Base-by-base conservation (phyloP, 2,888 invertebrate genomes). In the Torymus texanus region DNA sequence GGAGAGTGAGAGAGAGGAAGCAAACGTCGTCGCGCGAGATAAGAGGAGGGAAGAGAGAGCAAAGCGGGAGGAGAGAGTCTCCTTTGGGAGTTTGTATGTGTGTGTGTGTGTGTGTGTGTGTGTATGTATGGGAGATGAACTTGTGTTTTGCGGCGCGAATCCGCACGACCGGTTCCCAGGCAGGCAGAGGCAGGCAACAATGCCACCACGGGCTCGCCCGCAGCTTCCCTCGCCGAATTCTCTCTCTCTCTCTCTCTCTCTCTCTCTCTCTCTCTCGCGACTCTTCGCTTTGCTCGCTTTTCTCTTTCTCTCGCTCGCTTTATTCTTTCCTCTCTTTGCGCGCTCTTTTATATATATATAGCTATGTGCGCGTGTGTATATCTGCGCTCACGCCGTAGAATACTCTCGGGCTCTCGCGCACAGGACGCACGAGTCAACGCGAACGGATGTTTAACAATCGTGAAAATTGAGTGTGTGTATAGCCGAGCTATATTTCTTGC, bases 141-240 rank as follows among this genome's bases (percentile, higher is more conserved):
- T 81, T 72, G 80, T 76, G 66, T 78, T 82, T 79, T 63, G 63
- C 65, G 51, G 21, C 78, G 70, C 79, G 75, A 75, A 76, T 78
- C 66, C 83, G 41, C 41, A 41, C 41, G 83, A 85, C 85, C 82
- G 82, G 80, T 86, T 85, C 85, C 75, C 81, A 80, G 82, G 84
- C 41, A 41, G 41, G 8, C 41, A 41, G 41, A 41, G 41, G 8
- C 83, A 67, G 63, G 59, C 74, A 79, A 70, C 74, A 79, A 79
- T 68, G 68, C 73, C 58, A 51, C 61, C 11, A 18, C 29, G 51
- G 56, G 41, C 66, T 55, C 41, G 65, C 65, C 71, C 71, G 66
- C 72, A 72, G 61, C 59, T 67, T 78, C 72, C 66, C 72, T 50
- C 66, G 41, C 41, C 41, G 65, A 11, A 5, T 18, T 18, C 16